Base-by-base conservation (phyloP, 2,888 invertebrate genomes). In the Lottia gigantea region DNA sequence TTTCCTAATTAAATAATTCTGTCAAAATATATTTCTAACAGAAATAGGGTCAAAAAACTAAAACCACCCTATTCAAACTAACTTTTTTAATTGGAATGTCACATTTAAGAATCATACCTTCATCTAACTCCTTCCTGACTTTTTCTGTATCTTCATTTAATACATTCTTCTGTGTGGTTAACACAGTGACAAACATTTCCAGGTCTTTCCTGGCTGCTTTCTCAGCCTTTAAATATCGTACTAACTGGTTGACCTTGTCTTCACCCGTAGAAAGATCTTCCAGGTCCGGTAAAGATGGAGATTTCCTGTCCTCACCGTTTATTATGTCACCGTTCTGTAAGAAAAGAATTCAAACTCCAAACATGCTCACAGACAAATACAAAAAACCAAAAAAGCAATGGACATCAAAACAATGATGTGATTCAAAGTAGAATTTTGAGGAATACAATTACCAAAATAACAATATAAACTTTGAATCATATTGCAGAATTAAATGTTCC, bases 131-230 rank as follows among this genome's bases (percentile, higher is more conserved):
- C 46, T 76, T 77, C n/a, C 83, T 76, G 7, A 89, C 78, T 74
- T 88, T 88, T 66, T 90, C 90, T 15, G 86, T 80, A 62, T 90
- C 90, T 67, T 89, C 89, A 73, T 89, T 88, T 23, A 90, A 81
- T 1, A 89, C 87, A 31, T 86, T 85, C 76, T 90, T 90, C 84
- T 90, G 90, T 0, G 90, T 89, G 76, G 88, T 90, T 6, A 90
- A 82, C 46, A 90, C 90, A 40, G 90, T 89, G 15, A 90, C 90
- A 79, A 90, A 90, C 89, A 90, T 90, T 82, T 90, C 90, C 63
- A 91, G 83, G 79, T 91, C 90, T 46, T 84, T 81, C 67, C 89
- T 75, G 0, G 87, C 85, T 1, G 90, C 87, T 75, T 90, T 90
- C 82, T 90, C 90, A 45, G 88, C 88, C 79, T 89, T 88, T 71